These are phyloP conservation scores for Actias luna DNA, from an alignment of 2,888 invertebrate genomes.

Conservation along the genomic window DNA sequence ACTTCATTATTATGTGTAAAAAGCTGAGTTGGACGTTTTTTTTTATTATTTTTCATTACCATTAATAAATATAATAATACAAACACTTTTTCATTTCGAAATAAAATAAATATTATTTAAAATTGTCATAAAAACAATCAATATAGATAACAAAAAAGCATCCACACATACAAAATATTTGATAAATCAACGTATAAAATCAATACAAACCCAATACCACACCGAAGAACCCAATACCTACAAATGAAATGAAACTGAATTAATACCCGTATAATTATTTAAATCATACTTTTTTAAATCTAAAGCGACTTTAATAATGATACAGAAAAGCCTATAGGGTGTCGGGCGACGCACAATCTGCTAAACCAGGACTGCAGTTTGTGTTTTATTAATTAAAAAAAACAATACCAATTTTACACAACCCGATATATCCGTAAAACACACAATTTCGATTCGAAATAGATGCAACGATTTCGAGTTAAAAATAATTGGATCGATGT, in stretches of 20 bases:
- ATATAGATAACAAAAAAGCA: not conserved
- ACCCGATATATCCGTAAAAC: conserved; percentile 61
- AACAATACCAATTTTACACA: conserved; percentile 1
- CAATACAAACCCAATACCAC: not conserved
- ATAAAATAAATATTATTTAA: not conserved
- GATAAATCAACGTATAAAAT: not conserved
- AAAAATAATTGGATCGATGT: conserved; percentile 14
- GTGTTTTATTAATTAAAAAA: not conserved
- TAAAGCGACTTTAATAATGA: not conserved
- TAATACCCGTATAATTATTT: conserved; percentile 11
- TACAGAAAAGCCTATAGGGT: not conserved
- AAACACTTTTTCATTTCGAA: not conserved
- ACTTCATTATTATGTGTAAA: no score
- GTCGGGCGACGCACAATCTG: no score
- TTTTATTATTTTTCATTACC: not conserved
- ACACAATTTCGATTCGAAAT: conserved; percentile 72
- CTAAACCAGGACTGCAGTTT: no score
- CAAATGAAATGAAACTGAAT: not conserved
- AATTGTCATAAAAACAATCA: not conserved
- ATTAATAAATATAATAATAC: not conserved
- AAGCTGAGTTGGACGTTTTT: no score
- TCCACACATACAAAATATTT: not conserved
- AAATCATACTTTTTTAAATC: not conserved
- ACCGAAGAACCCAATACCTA: not conserved
- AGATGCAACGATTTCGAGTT: conserved; percentile 65